Evolutionary conservation across 2,888 invertebrate genomes (phyloP).

Genomic region (Drosophila vallismaia): DNA sequence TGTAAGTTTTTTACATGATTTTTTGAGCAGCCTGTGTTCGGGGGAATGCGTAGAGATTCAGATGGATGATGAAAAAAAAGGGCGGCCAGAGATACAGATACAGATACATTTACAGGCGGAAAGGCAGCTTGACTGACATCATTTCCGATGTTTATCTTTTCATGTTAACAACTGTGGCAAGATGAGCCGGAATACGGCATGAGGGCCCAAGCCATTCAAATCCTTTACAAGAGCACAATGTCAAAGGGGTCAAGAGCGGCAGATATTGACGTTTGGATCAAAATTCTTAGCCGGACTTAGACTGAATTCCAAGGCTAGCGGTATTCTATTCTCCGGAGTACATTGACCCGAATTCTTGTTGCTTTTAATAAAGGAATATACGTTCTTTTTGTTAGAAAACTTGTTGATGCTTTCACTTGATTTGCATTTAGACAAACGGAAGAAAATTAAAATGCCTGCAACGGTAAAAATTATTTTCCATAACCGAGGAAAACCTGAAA

Average conservation of each 20-base stretch:
- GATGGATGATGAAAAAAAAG: constrained; percentile 5
- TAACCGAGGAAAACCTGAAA: constrained; percentile 50
- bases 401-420: constrained; percentile 77
- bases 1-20: constrained; percentile 41
- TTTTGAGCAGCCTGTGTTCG: constrained; percentile 21
- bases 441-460: constrained; percentile 16
- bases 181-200: constrained; percentile 30
- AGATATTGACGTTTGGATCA: constrained; percentile 20
- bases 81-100: background rate
- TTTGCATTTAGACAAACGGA: constrained; percentile 62
- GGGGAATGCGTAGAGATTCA: constrained; percentile 20
- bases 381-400: constrained; percentile 22
- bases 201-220: constrained; percentile 27
- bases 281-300: constrained; percentile 11
- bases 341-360: constrained; percentile 23
- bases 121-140: constrained; percentile 74
- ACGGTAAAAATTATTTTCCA: constrained; percentile 52
- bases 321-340: constrained; percentile 18
- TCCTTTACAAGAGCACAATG: constrained; percentile 17
- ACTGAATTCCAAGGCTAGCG: background rate
- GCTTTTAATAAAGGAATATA: constrained; percentile 2
- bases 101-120: constrained; percentile 5
- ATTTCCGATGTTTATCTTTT: constrained; percentile 78
- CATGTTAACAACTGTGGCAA: constrained; percentile 70
- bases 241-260: constrained; percentile 14